phyloP scores from a whole-genome alignment of 2,113 vertebrate species.

The Actinemys pallida region DNA sequence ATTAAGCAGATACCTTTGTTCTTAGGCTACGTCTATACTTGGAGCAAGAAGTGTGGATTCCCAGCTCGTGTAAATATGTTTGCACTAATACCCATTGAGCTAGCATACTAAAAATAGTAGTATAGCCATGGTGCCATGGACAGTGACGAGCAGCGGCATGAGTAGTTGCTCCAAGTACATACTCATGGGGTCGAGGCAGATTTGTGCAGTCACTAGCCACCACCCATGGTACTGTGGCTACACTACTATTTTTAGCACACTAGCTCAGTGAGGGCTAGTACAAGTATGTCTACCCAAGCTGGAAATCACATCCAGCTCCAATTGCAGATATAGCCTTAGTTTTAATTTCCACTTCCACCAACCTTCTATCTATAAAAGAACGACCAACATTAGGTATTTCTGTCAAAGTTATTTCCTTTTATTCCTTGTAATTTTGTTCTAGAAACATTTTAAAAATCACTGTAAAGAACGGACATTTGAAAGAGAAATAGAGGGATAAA shows the following conservation, averaged over 20 bases:
- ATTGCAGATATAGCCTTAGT: not conserved
- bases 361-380: not conserved
- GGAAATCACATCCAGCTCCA: not conserved
- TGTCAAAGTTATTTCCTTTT: constrained; percentile 1
- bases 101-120: not conserved
- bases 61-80: not conserved
- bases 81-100: not conserved
- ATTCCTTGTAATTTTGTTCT: not conserved
- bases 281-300: not conserved
- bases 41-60: not conserved
- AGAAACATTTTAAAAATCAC: not conserved
- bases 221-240: not conserved
- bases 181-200: not conserved
- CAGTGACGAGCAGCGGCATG: not conserved
- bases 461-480: not conserved
- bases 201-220: not conserved
- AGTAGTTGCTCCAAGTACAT: not conserved
- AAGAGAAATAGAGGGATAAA: not conserved
- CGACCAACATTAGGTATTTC: not conserved
- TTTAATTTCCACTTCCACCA: constrained; percentile 12
- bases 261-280: not conserved
- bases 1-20: not conserved
- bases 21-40: not conserved
- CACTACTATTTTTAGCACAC: not conserved
- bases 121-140: not conserved